Evolutionary conservation across 2,113 vertebrate species (phyloP), one percentile per base, ranked within the genome.

Genomic region (Eudorcas thomsonii): DNA sequence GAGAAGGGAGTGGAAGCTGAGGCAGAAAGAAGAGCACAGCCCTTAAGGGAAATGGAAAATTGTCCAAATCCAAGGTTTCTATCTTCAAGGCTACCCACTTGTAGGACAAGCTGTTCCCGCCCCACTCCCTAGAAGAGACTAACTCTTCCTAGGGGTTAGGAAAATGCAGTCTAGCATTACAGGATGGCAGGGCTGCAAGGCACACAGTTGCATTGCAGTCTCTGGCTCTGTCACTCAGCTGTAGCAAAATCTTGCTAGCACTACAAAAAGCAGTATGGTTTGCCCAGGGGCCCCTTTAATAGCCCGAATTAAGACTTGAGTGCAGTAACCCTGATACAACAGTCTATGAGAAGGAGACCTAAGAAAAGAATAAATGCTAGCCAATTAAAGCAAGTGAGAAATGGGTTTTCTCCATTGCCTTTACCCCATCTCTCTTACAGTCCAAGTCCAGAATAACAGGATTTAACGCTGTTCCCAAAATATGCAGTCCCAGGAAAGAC

Each of bases 1-100:
- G 14, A 97, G 8, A 30, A 83, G 4, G 60, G 64, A 11, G 10
- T 45, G 6, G 60, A 90, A 90, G 25, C 21, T 88, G 50, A 94
- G 84, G 28, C 45, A 93, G 59, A 36, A 97, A 92, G 89, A 96
- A 94, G 95, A 87, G 28, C 45, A 83, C 39, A 84, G 17, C 45
- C 28, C 25, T 86, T 87, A 92, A 67, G 30, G 39, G 36, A 96
- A 95, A 82, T 6, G 13, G 16, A 89, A 86, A 82, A 45, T 55
- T 88, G 33, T 89, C 67, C 36, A 87, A 85, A 92, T 6, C 33
- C 25, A 71, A 74, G 39, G 77, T 85, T 87, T 80, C 62, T 55
- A 91, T 74, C 30, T 88, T 92, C 7, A 78, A 82, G 36, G 9
- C 62, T 93, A 89, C 14, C 48, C 86, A 96, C 33, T 30, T 83